Evolutionary conservation across 1,140 invertebrate species (phyloP).

Genomic region (Acromyrmex heyeri): DNA sequence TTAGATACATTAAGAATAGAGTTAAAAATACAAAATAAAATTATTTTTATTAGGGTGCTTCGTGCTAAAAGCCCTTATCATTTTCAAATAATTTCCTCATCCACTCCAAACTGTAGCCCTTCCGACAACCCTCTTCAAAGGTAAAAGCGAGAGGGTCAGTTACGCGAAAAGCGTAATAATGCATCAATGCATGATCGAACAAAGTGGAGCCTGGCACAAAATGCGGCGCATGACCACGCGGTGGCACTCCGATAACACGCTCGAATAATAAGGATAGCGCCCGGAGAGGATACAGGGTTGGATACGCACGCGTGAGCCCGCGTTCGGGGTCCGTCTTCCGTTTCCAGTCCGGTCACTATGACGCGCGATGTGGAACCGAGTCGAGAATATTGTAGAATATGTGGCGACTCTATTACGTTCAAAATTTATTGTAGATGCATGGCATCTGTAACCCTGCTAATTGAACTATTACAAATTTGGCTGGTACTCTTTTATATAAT

Average conservation of each 20-base stretch:
- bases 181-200: conserved; percentile 15
- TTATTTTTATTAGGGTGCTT: neutral
- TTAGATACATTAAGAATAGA: neutral
- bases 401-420: neutral
- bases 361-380: conserved; percentile 58
- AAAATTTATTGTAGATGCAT: neutral
- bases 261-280: conserved; percentile 86
- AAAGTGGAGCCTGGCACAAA: conserved; percentile 2
- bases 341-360: conserved; percentile 76
- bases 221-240: neutral
- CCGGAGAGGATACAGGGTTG: conserved; percentile 86
- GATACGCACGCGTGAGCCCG: conserved; percentile 86
- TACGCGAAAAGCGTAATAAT: conserved; percentile 21
- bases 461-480: neutral
- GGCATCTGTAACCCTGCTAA: neutral
- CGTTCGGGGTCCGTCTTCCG: conserved; percentile 86
- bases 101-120: neutral
- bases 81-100: conserved; percentile 1
- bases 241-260: conserved; percentile 85
- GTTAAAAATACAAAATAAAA: neutral
- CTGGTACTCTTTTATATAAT: neutral
- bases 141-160: neutral
- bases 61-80: neutral
- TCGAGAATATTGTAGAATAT: neutral
- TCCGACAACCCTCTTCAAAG: neutral